These are phyloP conservation scores for Ictidomys tridecemlineatus DNA, from an alignment of 2,113 vertebrate species.

Conservation along the genomic window DNA sequence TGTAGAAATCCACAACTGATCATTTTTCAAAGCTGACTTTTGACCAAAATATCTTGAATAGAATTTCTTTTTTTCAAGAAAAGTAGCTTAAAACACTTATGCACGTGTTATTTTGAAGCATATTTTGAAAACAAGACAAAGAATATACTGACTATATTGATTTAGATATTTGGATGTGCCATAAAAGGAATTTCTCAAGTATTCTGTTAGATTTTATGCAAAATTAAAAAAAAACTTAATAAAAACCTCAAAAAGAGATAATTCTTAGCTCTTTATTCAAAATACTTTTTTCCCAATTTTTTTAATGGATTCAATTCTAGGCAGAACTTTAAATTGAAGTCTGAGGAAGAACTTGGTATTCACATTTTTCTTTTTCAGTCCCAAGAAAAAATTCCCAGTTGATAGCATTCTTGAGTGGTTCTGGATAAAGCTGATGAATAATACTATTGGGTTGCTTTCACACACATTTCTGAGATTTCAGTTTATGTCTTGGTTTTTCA, in stretches of 20 bases:
- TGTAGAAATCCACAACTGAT: slow-evolving; percentile 58
- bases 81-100: not conserved
- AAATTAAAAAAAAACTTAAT: not conserved
- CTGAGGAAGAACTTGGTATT: not conserved
- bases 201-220: not conserved
- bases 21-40: slow-evolving; percentile 48
- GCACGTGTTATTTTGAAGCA: not conserved
- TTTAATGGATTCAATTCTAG: slow-evolving; percentile 41
- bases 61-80: not conserved
- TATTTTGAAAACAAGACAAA: not conserved
- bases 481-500: not conserved
- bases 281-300: not conserved
- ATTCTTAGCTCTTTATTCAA: slow-evolving; percentile 35
- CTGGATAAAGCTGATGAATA: not conserved
- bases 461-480: slow-evolving; percentile 27
- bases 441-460: not conserved
- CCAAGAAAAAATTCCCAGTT: not conserved
- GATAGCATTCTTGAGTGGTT: not conserved
- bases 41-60: slow-evolving; percentile 17
- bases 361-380: not conserved
- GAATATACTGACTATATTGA: not conserved
- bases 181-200: not conserved
- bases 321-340: slow-evolving; percentile 42
- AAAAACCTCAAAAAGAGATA: slow-evolving; percentile 14
- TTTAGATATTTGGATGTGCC: slow-evolving; percentile 30